Evolutionary conservation across 23 tunicate species (phyloP), one percentile per base, ranked within the genome.

Genomic region (Styela plicata): DNA sequence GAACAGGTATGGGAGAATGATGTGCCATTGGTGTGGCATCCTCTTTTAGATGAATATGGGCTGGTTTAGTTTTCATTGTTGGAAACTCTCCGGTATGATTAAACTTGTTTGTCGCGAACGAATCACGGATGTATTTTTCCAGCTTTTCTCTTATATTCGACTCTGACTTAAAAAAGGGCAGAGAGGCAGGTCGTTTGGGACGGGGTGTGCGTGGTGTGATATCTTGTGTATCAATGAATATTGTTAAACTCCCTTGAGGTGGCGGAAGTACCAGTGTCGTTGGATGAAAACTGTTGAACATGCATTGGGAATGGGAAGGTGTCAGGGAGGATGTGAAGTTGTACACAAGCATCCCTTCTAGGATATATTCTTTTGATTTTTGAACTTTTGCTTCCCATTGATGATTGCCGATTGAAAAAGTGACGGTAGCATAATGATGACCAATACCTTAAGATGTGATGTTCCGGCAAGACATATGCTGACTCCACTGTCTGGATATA

Each of bases 11-110:
- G 29, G 76, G 74, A 2, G 74, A 30, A 35, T 80, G 75, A 24
- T 57, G 28, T 32, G 84, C 76, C 61, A 2, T 53, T 2, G 84
- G 86, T 52, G 34, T 83, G 10, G 79, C 69, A 44, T 25, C 24
- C 20, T 26, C 57, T 23, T 73, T 65, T n/a, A 83, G 5, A 52
- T 71, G 79, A 33, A 83, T 71, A 26, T 73, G 52, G 36, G 73
- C 73, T 18, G 80, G 86, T 17, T 78, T 64, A 13, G 31, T 78
- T 61, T 20, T 32, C 79, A 69, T 82, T 69, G 24, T 3, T 3
- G 25, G 83, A 29, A 79, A 30, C 69, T 13, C 36, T 16, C 77
- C 57, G 13, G 57, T 5, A 13, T 7, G 7, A 44, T 44, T 44
- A 13, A 44, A 44, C 7, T 7, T 44, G 57, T 44, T 44, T 44